Conservation (phyloP, 2,888 invertebrate species). For the Lasioglossum malachurum region DNA sequence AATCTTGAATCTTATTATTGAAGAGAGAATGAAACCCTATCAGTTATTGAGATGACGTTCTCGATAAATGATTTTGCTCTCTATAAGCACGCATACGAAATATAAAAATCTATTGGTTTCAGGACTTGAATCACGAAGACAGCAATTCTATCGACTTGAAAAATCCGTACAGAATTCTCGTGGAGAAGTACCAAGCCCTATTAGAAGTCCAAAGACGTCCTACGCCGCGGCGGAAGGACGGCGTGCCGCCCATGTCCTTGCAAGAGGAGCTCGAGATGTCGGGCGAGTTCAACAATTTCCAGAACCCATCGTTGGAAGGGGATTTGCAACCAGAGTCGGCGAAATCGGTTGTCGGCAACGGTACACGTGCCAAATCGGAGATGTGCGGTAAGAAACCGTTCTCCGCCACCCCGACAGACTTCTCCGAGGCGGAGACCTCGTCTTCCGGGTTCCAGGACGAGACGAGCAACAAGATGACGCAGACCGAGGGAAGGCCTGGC, state of each 20-base stretch:
- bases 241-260: conserved; percentile 84
- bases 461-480: conserved; percentile 91
- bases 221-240: conserved; percentile 79
- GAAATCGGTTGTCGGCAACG: conserved; percentile 34
- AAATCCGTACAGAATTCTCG: conserved; percentile 92
- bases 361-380: conserved; percentile 54
- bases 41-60: too few species aligned
- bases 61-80: background rate
- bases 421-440: conserved; percentile 94
- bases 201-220: conserved; percentile 91
- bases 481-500: conserved; percentile 92
- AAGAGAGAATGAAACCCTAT: too few species aligned
- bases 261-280: conserved; percentile 92
- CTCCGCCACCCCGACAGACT: conserved; percentile 92
- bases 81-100: background rate
- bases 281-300: conserved; percentile 89
- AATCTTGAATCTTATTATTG: too few species aligned
- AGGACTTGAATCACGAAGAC: conserved; percentile 80
- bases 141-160: conserved; percentile 68
- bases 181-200: conserved; percentile 94
- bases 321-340: conserved; percentile 55
- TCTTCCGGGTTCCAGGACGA: conserved; percentile 94
- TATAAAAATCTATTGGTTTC: conserved; percentile 38
- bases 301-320: conserved; percentile 72
- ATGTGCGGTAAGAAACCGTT: conserved; percentile 76